phyloP scores from a whole-genome alignment of 2,797 vertebrate species.

The Arnoldichthys spilopterus region DNA sequence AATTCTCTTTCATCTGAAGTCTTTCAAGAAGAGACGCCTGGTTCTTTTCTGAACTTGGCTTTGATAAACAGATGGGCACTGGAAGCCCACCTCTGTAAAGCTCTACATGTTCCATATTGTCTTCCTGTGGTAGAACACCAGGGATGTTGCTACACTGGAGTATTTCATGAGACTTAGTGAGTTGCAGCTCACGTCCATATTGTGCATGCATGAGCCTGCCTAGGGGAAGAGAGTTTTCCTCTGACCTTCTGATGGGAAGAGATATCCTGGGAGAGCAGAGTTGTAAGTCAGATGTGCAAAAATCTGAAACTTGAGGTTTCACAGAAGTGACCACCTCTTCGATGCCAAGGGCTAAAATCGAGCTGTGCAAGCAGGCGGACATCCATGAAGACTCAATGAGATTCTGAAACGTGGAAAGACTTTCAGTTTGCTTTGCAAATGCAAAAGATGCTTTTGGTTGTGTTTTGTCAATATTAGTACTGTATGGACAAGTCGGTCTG shows the following conservation, averaged over 20 bases:
- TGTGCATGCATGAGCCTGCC: conserved; percentile 4
- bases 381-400: conserved; percentile 53
- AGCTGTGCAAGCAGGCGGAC: conserved; percentile 50
- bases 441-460: not conserved
- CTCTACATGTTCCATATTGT: not conserved
- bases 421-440: conserved; percentile 24
- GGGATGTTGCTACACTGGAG: not conserved
- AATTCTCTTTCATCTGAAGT: conserved; percentile 30
- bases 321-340: conserved; percentile 22
- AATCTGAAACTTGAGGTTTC: not conserved
- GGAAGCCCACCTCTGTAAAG: conserved; percentile 8
- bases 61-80: not conserved
- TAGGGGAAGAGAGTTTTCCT: not conserved
- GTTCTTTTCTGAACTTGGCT: not conserved
- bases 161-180: conserved; percentile 1
- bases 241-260: conserved; percentile 1
- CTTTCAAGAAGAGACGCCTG: conserved; percentile 5
- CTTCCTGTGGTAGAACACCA: not conserved
- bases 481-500: not conserved
- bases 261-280: not conserved
- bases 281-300: conserved; percentile 13
- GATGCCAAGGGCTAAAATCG: conserved; percentile 41
- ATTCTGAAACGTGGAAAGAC: conserved; percentile 38
- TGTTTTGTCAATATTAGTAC: conserved; percentile 14
- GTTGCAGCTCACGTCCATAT: conserved; percentile 13